Evolutionary conservation across 1,140 invertebrate genomes (phyloP), one percentile per base, ranked within the genome.

Genomic region (Drosophila ficusphila): DNA sequence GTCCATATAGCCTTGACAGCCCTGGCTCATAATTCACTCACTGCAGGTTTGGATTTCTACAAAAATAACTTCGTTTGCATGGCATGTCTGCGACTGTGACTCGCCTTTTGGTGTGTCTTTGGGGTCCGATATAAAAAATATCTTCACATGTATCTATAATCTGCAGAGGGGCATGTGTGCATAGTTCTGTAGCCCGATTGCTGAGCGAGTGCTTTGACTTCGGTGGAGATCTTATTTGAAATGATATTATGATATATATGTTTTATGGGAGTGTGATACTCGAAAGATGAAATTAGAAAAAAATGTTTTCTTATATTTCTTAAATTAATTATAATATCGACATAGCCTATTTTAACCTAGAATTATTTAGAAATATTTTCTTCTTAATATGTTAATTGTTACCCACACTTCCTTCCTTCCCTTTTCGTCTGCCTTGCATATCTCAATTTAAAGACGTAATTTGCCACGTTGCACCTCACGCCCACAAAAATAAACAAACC

Each of bases 11-110:
- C 73, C 73, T 88, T 86, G 81, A 88, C 81, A 77, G 82, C 56
- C 25, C 58, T 67, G 77, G 47, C 82, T 88, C 82, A 86, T 86
- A 86, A 86, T 88, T 86, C 81, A 86, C 81, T 86, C 81, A 82
- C 77, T 86, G 81, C 81, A 86, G 81, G 82, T 86, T 86, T 88
- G 82, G 77, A 82, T 88, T 88, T 88, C 82, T 88, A 64, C 73
- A 77, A 88, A 86, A 88, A 86, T 81, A 88, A 85, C 81, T 86
- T 76, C 57, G 76, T 85, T 85, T 85, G 81, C 76, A 85, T 85
- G 61, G 60, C 81, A 79, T 56, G 72, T 74, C 68, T 60, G 64
- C 44, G 34, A 16, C 25, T 39, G 44, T 4, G 47, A 41, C 56
- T 44, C 67, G 64, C 62, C 64, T 68, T 18, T 42, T 56, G 52